A percentile compares a stretch with the other conserved stretches of the same genome.
Evolutionary conservation across 2,797 vertebrate genomes (phyloP).

Genomic region (Malacoctenus gilli): DNA sequence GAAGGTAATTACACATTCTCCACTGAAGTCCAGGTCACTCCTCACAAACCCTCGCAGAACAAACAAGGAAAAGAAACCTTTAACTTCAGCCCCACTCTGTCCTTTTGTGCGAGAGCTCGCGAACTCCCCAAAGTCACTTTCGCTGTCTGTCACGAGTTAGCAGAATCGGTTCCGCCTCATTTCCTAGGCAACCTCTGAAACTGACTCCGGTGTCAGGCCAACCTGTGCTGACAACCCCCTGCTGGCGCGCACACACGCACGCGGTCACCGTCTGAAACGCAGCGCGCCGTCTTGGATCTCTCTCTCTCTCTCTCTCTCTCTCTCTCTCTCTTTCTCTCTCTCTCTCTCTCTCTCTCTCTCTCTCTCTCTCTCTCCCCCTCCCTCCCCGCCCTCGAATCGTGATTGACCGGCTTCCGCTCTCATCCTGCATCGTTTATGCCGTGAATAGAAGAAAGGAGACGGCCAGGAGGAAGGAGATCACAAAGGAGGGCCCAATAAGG

Average conservation of each 20-base stretch:
- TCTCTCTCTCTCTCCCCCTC: conserved; percentile 44
- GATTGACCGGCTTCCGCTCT: conserved; percentile 66
- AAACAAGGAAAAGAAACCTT: conserved; percentile 6
- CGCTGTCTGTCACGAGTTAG: conserved; percentile 66
- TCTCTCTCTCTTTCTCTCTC: conserved; percentile 37
- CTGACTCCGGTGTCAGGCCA: conserved; percentile 69
- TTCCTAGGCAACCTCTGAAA: conserved; percentile 73
- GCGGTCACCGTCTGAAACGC: neutral
- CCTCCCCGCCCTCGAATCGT: conserved; percentile 49
- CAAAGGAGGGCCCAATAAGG: conserved; percentile 56
- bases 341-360: conserved; percentile 38
- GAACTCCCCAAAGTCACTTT: conserved; percentile 76
- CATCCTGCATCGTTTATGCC: conserved; percentile 62
- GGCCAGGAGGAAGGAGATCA: conserved; percentile 48
- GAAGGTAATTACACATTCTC: conserved; percentile 59
- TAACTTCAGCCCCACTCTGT: conserved; percentile 14
- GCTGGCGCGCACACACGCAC: conserved; percentile 25
- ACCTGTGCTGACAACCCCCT: conserved; percentile 71
- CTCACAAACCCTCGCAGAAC: conserved; percentile 28
- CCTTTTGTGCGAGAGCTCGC: conserved; percentile 52
- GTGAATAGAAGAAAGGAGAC: conserved; percentile 45
- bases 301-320: conserved; percentile 59
- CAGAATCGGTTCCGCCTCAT: conserved; percentile 68
- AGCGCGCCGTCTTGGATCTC: conserved; percentile 33
- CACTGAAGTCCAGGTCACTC: conserved; percentile 34